phyloP scores from a whole-genome alignment of 2,113 vertebrate genomes.

The Gavia stellata region DNA sequence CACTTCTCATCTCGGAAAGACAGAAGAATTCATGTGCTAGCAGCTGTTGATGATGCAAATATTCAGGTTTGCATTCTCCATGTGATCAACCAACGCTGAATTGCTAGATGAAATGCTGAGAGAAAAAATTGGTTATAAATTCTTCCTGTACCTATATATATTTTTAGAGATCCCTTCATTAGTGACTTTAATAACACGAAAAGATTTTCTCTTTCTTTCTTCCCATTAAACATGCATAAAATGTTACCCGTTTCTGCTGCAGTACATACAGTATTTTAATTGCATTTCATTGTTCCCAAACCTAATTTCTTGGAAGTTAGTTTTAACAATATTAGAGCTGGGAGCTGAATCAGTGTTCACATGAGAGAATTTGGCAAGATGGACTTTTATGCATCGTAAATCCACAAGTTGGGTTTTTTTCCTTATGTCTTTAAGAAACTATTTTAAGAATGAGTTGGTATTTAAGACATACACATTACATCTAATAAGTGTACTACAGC shows the following conservation, averaged over 20 bases:
- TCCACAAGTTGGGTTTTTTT: not conserved
- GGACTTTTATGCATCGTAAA: not conserved
- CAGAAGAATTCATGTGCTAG: not conserved
- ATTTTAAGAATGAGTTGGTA: not conserved
- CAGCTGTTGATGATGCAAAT: not conserved
- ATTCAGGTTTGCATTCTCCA: not conserved
- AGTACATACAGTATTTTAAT: slow-evolving; percentile 27
- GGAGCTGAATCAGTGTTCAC: slow-evolving; percentile 6
- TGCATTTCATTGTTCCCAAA: slow-evolving; percentile 22
- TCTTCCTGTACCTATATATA: not conserved
- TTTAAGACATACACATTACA: not conserved
- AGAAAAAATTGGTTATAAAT: not conserved
- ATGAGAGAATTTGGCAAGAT: slow-evolving; percentile 4
- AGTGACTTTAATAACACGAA: not conserved
- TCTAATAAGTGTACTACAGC: not conserved
- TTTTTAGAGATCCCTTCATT: not conserved
- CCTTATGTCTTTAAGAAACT: not conserved
- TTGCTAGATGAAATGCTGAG: slow-evolving; percentile 2
- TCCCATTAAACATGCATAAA: not conserved
- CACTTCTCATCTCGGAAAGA: not conserved
- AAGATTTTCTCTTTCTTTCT: not conserved
- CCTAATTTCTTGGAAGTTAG: slow-evolving; percentile 39
- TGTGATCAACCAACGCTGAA: not conserved
- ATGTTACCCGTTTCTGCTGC: slow-evolving; percentile 7
- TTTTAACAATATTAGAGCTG: not conserved